Conservation (phyloP, 2,113 vertebrate species). For the Actenoides lindsayi region DNA sequence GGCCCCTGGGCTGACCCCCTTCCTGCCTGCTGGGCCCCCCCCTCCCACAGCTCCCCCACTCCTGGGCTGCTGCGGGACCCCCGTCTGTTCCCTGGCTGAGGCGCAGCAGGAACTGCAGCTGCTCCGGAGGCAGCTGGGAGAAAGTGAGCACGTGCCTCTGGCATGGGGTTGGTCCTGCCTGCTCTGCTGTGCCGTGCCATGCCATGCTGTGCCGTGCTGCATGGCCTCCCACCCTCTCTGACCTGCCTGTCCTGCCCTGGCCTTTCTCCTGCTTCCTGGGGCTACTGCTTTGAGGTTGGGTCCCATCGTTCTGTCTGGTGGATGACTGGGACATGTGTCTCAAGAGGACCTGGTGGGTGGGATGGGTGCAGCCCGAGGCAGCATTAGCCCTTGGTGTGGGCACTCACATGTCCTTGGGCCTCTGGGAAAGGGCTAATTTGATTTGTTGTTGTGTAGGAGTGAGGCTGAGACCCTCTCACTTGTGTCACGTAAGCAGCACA, state of each 20-base stretch:
- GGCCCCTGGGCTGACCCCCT: constrained; percentile 43
- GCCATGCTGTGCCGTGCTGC: neutral
- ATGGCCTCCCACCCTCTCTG: neutral
- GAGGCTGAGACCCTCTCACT: neutral
- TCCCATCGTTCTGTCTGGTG: neutral
- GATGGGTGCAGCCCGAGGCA: neutral
- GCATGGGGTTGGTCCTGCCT: neutral
- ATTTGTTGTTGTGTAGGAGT: neutral
- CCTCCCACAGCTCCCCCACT: neutral
- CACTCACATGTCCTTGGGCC: neutral
- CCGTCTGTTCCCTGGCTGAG: constrained; percentile 84
- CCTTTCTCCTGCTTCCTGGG: neutral
- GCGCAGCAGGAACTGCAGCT: constrained; percentile 92
- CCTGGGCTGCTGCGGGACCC: constrained; percentile 70
- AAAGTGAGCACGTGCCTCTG: constrained; percentile 70
- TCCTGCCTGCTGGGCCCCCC: constrained; percentile 58
- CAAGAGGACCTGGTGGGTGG: neutral
- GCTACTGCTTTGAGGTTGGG: neutral
- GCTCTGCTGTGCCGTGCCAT: neutral
- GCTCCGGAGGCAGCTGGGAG: constrained; percentile 88
- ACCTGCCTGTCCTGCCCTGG: neutral
- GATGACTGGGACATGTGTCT: accelerated
- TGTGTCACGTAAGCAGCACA: accelerated
- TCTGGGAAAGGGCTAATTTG: neutral
- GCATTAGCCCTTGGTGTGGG: no score